Evolutionary conservation across 2,888 invertebrate genomes (phyloP), one percentile per base, ranked within the genome.

Genomic region (Melangyna quadrimaculata): DNA sequence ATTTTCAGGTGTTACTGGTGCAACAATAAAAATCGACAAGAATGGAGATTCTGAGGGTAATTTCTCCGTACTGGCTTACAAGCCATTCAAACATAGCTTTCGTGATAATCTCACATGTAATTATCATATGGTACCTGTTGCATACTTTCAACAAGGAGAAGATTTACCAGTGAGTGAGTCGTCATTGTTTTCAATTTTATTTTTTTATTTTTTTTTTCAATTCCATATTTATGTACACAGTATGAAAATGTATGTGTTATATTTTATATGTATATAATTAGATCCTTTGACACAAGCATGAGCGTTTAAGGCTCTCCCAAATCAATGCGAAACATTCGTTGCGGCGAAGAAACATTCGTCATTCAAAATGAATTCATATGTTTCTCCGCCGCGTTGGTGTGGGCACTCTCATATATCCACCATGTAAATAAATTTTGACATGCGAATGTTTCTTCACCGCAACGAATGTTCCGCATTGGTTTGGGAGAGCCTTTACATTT

Each of bases 1-100:
- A 65, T 48, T 75, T 57, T 0, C 89, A 98, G 98, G 99, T 94
- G 95, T 99, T 89, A 97, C 98, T 72, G 99, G 99, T 19, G 96
- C 98, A 90, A 96, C 96, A 84, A 98, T 99, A 89, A 96, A 96
- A 88, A 94, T 99, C 88, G 98, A 99, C 93, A 94, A 95, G 88
- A 95, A 96, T 88, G 99, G 98, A 3, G 98, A 99, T 92, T 98
- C 98, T 0, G 98, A 98, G 91, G 99, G 98, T 9, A 99, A 99
- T 92, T 99, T 98, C 93, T 98, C 99, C 0, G 96, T 99, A 73
- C 93, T 99, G 82, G 97, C 98, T 1, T 95, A 96, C 89, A 96
- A 95, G 90, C 93, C 93, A 19, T 92, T 91, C 87, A 93, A 93
- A 87, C 90, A 91, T 89, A 89, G 89, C 65, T 90, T 90, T 82